Conservation (phyloP, 2,113 vertebrate genomes). For the Antechinus flavipes region DNA sequence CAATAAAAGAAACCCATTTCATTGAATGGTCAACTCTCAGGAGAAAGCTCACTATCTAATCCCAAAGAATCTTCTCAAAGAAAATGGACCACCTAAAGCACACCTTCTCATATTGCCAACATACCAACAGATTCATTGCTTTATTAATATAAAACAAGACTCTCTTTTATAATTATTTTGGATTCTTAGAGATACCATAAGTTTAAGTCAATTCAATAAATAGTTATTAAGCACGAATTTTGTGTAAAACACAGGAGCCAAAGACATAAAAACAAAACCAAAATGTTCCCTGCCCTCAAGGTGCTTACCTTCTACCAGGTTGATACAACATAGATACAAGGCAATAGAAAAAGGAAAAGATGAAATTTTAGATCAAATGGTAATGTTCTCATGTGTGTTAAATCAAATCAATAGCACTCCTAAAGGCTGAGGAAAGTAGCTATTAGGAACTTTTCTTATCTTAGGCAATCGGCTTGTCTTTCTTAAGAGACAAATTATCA, state of each 20-base stretch:
- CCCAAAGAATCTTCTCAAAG: not conserved
- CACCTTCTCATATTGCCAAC: not conserved
- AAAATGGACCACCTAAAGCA: conserved; percentile 10
- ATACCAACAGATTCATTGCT: not conserved
- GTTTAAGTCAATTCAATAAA: not conserved
- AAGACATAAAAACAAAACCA: not conserved
- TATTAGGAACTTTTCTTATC: conserved; percentile 8
- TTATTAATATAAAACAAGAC: conserved; percentile 1
- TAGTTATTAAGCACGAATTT: not conserved
- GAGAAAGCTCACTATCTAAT: conserved; percentile 9
- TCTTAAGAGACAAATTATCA: conserved; percentile 3
- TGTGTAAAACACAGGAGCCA: not conserved
- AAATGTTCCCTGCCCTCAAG: not conserved
- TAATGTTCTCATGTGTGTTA: not conserved
- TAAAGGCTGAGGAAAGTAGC: not conserved
- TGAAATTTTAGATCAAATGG: not conserved
- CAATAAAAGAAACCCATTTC: not conserved
- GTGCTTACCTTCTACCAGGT: not conserved
- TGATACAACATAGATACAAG: not conserved
- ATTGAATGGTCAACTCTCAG: not conserved
- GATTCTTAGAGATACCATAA: not conserved
- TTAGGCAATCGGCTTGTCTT: not conserved
- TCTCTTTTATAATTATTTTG: conserved; percentile 10
- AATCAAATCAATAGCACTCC: conserved; percentile 8
- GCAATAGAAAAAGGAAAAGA: not conserved